Evolutionary conservation across 2,888 invertebrate species (phyloP).

Genomic region (Meta bourneti): DNA sequence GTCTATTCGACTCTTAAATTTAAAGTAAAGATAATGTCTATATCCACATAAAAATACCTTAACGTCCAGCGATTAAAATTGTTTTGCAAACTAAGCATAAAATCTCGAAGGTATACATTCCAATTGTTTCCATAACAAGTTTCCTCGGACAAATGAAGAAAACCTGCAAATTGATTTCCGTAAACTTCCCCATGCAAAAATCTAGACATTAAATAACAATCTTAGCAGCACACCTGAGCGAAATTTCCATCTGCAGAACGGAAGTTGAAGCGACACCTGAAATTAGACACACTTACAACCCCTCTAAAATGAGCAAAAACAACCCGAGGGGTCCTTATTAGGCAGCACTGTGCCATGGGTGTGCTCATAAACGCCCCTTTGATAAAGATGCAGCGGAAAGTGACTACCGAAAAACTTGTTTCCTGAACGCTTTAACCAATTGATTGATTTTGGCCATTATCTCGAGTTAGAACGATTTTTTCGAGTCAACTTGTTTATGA

Average conservation of each 20-base stretch:
- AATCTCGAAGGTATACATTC: no score
- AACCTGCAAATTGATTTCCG: no score
- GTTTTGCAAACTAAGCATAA: no score
- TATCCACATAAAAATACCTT: no score
- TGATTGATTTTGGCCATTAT: slow-evolving; percentile 41
- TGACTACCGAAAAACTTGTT: slow-evolving; percentile 27
- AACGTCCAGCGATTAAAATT: no score
- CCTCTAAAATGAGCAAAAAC: slow-evolving; percentile 7
- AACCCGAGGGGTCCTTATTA: slow-evolving; percentile 10
- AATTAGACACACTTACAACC: slow-evolving; percentile 13
- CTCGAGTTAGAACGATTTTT: not conserved
- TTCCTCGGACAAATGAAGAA: no score
- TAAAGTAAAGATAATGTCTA: no score
- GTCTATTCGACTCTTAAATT: no score
- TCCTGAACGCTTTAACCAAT: not conserved
- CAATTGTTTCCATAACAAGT: no score
- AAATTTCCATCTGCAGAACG: slow-evolving; percentile 2
- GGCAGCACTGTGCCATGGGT: not conserved
- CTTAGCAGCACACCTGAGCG: not conserved
- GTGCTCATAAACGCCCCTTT: slow-evolving; percentile 40
- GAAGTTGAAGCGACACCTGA: not conserved
- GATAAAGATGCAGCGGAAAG: slow-evolving; percentile 27
- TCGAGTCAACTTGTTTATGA: slow-evolving; percentile 30
- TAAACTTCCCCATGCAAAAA: no score
- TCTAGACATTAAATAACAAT: no score